Evolutionary conservation across 1,140 invertebrate genomes (phyloP).

Genomic region (Diabrotica undecimpunctata): DNA sequence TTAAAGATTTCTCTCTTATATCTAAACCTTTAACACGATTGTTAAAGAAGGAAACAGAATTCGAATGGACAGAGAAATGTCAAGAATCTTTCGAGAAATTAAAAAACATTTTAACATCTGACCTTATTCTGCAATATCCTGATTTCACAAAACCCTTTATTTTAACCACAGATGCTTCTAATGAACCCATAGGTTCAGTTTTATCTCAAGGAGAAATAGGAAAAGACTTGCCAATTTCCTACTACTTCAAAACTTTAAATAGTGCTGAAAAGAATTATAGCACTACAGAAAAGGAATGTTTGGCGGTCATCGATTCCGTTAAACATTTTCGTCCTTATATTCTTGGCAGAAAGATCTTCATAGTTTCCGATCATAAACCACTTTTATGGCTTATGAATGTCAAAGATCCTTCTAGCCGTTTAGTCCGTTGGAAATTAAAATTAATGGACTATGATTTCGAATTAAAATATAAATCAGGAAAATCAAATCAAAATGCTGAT

Average conservation of each 20-base stretch:
- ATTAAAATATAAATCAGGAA: constrained; percentile 48
- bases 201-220: constrained; percentile 36
- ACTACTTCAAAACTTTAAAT: too few relatives aligned
- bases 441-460: constrained; percentile 50
- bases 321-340: constrained; percentile 48
- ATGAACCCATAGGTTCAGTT: constrained; percentile 41
- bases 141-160: constrained; percentile 41
- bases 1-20: too few relatives aligned
- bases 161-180: constrained; percentile 42
- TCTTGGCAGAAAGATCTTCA: constrained; percentile 38
- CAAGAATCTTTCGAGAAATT: constrained; percentile 32
- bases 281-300: constrained; percentile 50
- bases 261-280: constrained; percentile 35
- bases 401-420: constrained; percentile 45
- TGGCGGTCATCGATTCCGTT: constrained; percentile 52
- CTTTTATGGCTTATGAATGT: constrained; percentile 42
- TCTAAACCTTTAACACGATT: constrained; percentile 30
- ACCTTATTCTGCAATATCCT: constrained; percentile 41
- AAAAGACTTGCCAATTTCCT: too few relatives aligned
- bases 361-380: constrained; percentile 28
- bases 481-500: constrained; percentile 46
- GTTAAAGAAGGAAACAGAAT: constrained; percentile 36
- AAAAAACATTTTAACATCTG: constrained; percentile 35
- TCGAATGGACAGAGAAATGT: constrained; percentile 12
- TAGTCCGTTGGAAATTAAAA: constrained; percentile 49